Evolutionary conservation across 2,888 invertebrate genomes (phyloP).

Genomic region (Iselma pallidipennis): DNA sequence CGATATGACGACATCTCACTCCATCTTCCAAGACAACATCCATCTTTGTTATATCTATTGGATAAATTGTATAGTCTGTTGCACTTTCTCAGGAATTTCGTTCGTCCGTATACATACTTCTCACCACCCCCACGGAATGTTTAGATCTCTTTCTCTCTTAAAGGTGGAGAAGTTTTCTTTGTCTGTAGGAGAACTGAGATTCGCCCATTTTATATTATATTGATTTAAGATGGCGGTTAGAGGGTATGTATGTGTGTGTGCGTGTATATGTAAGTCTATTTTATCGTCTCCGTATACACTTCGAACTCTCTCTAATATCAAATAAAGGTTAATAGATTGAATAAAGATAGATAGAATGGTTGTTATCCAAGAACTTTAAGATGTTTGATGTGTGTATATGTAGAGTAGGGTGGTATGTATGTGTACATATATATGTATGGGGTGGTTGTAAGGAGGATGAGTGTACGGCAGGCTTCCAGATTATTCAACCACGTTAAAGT

Average conservation of each 20-base stretch:
- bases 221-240: conserved; percentile 55
- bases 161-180: conserved; percentile 52
- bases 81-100: conserved; percentile 21
- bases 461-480: conserved; percentile 30
- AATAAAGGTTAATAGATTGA: neutral
- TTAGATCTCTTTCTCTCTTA: conserved; percentile 45
- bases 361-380: neutral
- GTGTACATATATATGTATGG: neutral
- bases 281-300: neutral
- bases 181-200: conserved; percentile 51
- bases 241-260: neutral
- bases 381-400: neutral
- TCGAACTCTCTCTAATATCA: neutral
- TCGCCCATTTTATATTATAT: conserved; percentile 58
- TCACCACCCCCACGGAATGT: conserved; percentile 11
- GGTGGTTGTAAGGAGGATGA: conserved; percentile 2
- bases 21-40: conserved; percentile 35
- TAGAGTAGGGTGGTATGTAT: no score
- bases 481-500: conserved; percentile 54
- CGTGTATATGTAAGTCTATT: neutral
- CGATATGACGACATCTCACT: conserved; percentile 24
- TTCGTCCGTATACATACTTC: neutral
- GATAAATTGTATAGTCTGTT: conserved; percentile 29
- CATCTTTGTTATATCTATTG: conserved; percentile 30
- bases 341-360: neutral